These are phyloP conservation scores for Dendrolimus houi DNA, from an alignment of 2,888 invertebrate species.

Conservation along the genomic window DNA sequence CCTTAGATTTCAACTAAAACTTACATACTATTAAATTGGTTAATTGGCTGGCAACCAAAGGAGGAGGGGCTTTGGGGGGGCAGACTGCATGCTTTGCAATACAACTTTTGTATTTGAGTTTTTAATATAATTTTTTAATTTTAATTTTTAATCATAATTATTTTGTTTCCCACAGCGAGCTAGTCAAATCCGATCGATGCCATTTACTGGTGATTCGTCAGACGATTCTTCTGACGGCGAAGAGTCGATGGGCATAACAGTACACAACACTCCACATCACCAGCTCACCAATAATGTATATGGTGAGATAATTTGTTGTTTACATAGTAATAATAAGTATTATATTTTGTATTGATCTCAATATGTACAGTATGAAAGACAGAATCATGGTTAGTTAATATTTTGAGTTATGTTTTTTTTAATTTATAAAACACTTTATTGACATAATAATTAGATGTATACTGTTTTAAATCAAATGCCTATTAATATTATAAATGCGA, in stretches of 20 bases:
- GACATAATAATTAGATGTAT: too few species aligned
- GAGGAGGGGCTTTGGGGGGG: too few species aligned
- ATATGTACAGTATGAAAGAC: too few species aligned
- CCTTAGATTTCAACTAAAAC: too few species aligned
- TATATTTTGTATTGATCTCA: neutral
- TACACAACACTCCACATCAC: constrained; percentile 68
- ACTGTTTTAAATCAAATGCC: too few species aligned
- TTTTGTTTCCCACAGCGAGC: constrained; percentile 78
- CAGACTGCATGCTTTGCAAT: too few species aligned
- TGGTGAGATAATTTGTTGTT: constrained; percentile 28
- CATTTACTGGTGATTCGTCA: constrained; percentile 95
- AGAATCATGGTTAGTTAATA: too few species aligned
- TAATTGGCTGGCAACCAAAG: too few species aligned
- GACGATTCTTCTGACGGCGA: constrained; percentile 97
- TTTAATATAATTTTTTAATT: neutral
- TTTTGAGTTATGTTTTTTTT: too few species aligned
- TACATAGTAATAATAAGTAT: neutral
- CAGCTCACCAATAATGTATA: constrained; percentile 45
- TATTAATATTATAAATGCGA: too few species aligned
- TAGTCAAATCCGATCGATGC: constrained; percentile 96
- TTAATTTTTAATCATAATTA: neutral
- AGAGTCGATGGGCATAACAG: constrained; percentile 78
- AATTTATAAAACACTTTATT: too few species aligned
- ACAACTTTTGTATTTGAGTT: neutral
- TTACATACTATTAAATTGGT: too few species aligned